Evolutionary conservation across 2,113 vertebrate genomes (phyloP), one percentile per base, ranked within the genome.

Genomic region (Chionomys nivalis): DNA sequence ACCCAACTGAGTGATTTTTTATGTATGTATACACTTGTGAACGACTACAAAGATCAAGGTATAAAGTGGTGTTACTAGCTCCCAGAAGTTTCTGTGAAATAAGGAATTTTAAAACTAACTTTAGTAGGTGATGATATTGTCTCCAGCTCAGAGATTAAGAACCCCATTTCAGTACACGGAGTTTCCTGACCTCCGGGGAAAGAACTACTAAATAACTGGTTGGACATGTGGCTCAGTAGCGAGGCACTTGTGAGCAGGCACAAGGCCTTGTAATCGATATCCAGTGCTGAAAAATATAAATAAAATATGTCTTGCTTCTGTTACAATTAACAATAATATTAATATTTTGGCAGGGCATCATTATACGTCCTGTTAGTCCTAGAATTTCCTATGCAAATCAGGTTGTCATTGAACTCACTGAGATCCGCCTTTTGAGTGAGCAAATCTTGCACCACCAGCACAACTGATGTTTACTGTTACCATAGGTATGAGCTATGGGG

Each of bases 1-100:
- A 28, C 86, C 89, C 91, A 97, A 77, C 78, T 96, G 68, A 14
- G 93, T 91, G 86, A 73, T 87, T 93, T 97, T 98, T 98, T 96
- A 94, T 97, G 2, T 94, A 91, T 89, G 72, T 95, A 77, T 70
- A 87, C 68, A 70, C 68, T 95, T 49, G 61, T 90, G 87, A 96
- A 87, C 88, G 78, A 75, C 92, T 82, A 79, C 90, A 82, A 82
- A 96, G 92, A 95, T 86, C 85, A 96, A 92, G 90, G 96, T 95
- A 85, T 19, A 55, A 61, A 91, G 16, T 47, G 68, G 33, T n/a
- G 49, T 87, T 96, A 85, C 70, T 39, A 82, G 73, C 39, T 66
- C 87, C 90, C 76, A 88, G 81, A 92, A 95, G 65, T 12, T 77
- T 95, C 90, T 28, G 33, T 10, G 49, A 87, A 96, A 79, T 58